A percentile compares a stretch with the other conserved stretches of the same genome.
These are phyloP conservation scores for Andricus curvator DNA, from an alignment of 2,888 invertebrate genomes.

Conservation along the genomic window DNA sequence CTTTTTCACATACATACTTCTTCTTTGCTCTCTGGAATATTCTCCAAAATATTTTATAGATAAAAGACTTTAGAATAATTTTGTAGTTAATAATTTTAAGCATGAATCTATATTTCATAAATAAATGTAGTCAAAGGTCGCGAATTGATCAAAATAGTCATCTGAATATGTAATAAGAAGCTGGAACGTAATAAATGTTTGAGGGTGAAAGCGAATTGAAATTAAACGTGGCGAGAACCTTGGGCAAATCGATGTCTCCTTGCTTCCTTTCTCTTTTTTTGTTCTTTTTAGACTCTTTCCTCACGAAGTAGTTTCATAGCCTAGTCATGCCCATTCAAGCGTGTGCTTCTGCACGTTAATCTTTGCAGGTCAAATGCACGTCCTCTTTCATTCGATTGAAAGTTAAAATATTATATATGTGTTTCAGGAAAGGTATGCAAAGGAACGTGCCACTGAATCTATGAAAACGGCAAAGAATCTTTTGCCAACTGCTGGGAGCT, in stretches of 20 bases:
- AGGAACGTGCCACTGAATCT: not conserved
- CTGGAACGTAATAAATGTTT: not conserved
- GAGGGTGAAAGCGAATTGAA: not conserved
- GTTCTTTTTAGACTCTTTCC: not conserved
- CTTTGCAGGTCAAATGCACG: conserved; percentile 60
- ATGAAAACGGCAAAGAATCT: not conserved
- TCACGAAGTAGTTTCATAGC: conserved; percentile 9
- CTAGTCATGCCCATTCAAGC: conserved; percentile 50
- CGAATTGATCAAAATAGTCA: not conserved
- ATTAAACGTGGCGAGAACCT: not conserved
- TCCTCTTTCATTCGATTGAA: conserved; percentile 46
- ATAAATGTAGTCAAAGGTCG: not conserved
- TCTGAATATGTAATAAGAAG: not conserved
- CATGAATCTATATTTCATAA: not conserved
- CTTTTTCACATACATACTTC: too few relatives aligned
- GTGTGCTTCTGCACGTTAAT: conserved; percentile 60
- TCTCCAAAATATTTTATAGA: too few relatives aligned
- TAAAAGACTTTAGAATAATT: too few relatives aligned
- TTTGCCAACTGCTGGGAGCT: not conserved
- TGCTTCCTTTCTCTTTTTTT: conserved; percentile 44
- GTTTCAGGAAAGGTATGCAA: not conserved
- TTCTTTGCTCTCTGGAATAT: too few relatives aligned
- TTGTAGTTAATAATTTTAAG: not conserved
- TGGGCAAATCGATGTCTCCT: conserved; percentile 38
- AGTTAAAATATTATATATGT: conserved; percentile 28